phyloP scores from a whole-genome alignment of 2,888 invertebrate genomes.

The Sthenelais limicola region DNA sequence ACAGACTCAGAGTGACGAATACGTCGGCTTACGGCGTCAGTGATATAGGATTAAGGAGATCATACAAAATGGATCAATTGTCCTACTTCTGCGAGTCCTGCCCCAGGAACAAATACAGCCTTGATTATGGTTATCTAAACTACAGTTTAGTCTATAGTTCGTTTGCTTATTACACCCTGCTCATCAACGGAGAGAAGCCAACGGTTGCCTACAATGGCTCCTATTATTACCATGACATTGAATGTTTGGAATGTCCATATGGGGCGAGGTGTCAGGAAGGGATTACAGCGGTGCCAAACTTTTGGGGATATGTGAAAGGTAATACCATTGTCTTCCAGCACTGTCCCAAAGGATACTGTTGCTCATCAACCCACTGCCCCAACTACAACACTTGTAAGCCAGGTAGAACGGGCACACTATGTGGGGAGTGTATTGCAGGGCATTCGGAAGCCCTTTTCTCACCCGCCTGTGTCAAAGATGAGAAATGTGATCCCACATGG shows the following conservation, averaged over 20 bases:
- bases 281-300: slow-evolving; percentile 53
- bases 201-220: slow-evolving; percentile 46
- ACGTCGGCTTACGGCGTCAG: slow-evolving; percentile 53
- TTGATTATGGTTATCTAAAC: slow-evolving; percentile 51
- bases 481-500: slow-evolving; percentile 50
- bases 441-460: slow-evolving; percentile 54
- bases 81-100: slow-evolving; percentile 55
- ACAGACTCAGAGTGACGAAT: slow-evolving; percentile 51
- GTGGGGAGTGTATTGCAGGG: slow-evolving; percentile 46
- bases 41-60: slow-evolving; percentile 47
- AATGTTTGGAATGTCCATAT: slow-evolving; percentile 52
- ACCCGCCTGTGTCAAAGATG: slow-evolving; percentile 48
- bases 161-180: slow-evolving; percentile 49
- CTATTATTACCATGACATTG: slow-evolving; percentile 53
- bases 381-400: slow-evolving; percentile 47
- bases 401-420: slow-evolving; percentile 47
- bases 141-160: slow-evolving; percentile 47
- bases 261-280: slow-evolving; percentile 50
- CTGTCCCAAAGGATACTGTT: slow-evolving; percentile 54
- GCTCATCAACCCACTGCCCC: slow-evolving; percentile 45
- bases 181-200: slow-evolving; percentile 52
- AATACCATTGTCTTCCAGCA: slow-evolving; percentile 51
- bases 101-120: slow-evolving; percentile 51
- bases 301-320: slow-evolving; percentile 52
- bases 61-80: slow-evolving; percentile 52